phyloP scores from a whole-genome alignment of 2,888 invertebrate genomes.

The Heteromyza rotundicornis region DNA sequence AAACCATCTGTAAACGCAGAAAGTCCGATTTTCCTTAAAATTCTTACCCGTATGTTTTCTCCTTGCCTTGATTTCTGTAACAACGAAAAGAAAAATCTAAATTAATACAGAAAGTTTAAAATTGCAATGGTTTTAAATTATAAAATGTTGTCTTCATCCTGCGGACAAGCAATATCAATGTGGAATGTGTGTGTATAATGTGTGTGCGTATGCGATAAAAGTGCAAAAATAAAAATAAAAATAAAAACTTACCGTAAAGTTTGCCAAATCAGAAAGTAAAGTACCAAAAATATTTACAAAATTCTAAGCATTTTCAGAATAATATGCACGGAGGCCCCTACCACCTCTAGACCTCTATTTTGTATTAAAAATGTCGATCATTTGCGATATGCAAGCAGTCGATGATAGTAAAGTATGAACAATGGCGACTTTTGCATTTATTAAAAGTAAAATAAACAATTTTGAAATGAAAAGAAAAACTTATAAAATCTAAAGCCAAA shows the following conservation, averaged over 20 bases:
- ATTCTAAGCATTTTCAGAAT: no score
- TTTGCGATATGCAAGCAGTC: no score
- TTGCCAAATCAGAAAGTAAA: neutral
- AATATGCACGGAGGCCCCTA: no score
- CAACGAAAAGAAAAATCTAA: conserved; percentile 6
- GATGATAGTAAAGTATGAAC: no score
- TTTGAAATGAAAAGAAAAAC: no score
- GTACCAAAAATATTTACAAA: neutral
- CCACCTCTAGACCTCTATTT: no score
- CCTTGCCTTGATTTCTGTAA: conserved; percentile 75
- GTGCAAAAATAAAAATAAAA: neutral
- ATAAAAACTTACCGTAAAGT: neutral
- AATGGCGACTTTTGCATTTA: no score
- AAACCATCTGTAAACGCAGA: no score
- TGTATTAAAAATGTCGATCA: no score
- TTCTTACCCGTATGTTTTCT: conserved; percentile 74
- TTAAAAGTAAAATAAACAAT: no score
- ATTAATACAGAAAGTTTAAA: neutral
- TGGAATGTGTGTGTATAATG: neutral
- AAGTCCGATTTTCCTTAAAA: neutral
- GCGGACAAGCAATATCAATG: neutral
- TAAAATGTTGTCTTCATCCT: neutral
- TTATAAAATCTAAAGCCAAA: no score
- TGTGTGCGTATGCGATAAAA: neutral
- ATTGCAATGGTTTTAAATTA: neutral